These are phyloP conservation scores for Gisinianus flammeolus DNA, from an alignment of 2,888 invertebrate genomes.

Conservation along the genomic window DNA sequence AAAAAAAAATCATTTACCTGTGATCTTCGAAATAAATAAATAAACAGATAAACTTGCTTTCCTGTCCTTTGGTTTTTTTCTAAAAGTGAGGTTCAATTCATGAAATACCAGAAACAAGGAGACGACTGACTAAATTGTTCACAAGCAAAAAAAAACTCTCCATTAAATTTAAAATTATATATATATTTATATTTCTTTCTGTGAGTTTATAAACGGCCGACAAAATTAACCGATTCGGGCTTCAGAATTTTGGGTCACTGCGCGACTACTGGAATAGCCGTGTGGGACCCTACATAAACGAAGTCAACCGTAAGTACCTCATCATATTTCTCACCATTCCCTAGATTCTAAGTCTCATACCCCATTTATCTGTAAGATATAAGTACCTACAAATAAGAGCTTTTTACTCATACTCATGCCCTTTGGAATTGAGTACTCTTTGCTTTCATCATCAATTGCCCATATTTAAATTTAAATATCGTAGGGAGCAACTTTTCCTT, in stretches of 20 bases:
- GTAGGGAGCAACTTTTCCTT: no score
- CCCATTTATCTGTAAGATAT: neutral
- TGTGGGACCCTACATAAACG: constrained; percentile 58
- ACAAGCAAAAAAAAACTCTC: no score
- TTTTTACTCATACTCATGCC: neutral
- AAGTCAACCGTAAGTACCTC: constrained; percentile 57
- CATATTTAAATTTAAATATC: no score
- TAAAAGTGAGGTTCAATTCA: no score
- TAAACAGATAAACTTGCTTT: no score
- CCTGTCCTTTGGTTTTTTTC: no score
- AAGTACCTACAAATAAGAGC: neutral
- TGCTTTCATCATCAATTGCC: no score
- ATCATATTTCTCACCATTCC: neutral
- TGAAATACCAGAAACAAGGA: no score
- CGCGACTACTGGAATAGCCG: constrained; percentile 58
- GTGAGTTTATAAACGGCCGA: constrained; percentile 45
- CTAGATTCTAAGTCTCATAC: neutral
- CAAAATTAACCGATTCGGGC: constrained; percentile 59
- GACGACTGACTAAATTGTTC: no score
- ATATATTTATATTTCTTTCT: constrained; percentile 5
- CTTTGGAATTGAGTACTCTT: neutral
- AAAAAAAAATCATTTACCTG: constrained; percentile 10
- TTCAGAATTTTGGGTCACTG: constrained; percentile 58
- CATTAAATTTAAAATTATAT: constrained; percentile 3
- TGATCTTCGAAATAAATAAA: neutral